Percentiles rank a stretch among this genome's conserved stretches.
Conservation (phyloP, 2,797 vertebrate species). For the Distichodus sexfasciatus region DNA sequence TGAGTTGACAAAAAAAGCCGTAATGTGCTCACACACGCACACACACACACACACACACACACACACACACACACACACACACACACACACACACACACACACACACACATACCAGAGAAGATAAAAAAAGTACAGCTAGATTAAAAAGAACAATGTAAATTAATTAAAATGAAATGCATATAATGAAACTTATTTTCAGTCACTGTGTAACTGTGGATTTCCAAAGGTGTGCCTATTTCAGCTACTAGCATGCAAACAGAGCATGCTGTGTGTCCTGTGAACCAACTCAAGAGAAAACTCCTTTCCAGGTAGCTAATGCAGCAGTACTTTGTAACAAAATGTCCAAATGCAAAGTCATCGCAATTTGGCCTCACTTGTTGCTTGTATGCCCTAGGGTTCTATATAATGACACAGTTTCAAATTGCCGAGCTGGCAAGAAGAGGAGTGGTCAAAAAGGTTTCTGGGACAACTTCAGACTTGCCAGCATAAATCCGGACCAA, state of each 20-base stretch:
- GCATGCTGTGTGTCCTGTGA: constrained; percentile 74
- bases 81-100: constrained; percentile 30
- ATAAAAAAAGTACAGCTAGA: not conserved
- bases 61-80: constrained; percentile 30
- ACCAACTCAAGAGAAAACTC: constrained; percentile 75
- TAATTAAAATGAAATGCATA: not conserved
- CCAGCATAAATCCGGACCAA: no score
- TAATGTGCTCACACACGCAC: constrained; percentile 29
- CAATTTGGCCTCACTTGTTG: not conserved
- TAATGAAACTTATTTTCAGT: not conserved
- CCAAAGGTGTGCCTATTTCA: constrained; percentile 77
- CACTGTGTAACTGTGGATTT: constrained; percentile 28
- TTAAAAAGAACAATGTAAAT: not conserved
- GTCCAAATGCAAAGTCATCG: not conserved
- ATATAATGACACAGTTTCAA: constrained; percentile 89
- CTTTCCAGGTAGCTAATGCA: constrained; percentile 78
- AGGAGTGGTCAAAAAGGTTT: constrained; percentile 74
- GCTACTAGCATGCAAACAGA: constrained; percentile 69
- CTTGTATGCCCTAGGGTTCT: constrained; percentile 79
- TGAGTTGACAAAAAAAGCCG: constrained; percentile 4
- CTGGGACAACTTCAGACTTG: constrained; percentile 77
- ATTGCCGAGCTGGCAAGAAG: constrained; percentile 83
- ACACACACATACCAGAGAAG: not conserved
- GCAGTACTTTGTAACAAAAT: not conserved
- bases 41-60: constrained; percentile 31